Evolutionary conservation across 2,888 invertebrate genomes (phyloP).

Genomic region (Luffia ferchaultella): DNA sequence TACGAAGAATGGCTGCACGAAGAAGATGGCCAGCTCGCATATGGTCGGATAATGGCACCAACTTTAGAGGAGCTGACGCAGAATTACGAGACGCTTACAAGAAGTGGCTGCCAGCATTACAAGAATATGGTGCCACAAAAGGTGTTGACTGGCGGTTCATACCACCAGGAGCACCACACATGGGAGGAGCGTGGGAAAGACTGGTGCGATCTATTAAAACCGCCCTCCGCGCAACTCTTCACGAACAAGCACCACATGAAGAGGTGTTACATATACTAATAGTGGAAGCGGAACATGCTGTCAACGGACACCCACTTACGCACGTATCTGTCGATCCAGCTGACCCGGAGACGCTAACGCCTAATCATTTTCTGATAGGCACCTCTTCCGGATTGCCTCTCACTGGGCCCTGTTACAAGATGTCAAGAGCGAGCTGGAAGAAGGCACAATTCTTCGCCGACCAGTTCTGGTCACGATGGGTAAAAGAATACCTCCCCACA

Average conservation of each 20-base stretch:
- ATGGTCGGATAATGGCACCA: conserved; percentile 14
- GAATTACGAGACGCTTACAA: no score
- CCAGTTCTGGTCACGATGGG: conserved; percentile 19
- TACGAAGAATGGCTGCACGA: conserved; percentile 11
- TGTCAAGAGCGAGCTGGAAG: conserved; percentile 17
- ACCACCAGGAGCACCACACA: no score
- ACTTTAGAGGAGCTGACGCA: conserved; percentile 11
- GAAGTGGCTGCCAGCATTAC: no score
- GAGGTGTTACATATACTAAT: not conserved
- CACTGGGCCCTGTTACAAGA: conserved; percentile 10
- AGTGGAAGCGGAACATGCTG: no score
- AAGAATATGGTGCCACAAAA: not conserved
- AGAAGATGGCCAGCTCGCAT: conserved; percentile 9
- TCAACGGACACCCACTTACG: no score
- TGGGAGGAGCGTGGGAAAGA: no score
- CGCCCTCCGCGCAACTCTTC: not conserved
- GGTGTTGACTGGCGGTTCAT: not conserved
- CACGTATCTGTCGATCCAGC: not conserved
- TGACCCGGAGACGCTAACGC: conserved; percentile 19
- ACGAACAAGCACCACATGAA: not conserved
- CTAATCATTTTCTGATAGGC: conserved; percentile 20
- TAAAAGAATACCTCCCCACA: conserved; percentile 18
- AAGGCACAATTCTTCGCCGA: conserved; percentile 13
- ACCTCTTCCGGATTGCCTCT: conserved; percentile 10
- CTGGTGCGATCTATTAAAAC: not conserved